Conservation (phyloP, 1,140 invertebrate species). For the Neuroterus valhalla region DNA sequence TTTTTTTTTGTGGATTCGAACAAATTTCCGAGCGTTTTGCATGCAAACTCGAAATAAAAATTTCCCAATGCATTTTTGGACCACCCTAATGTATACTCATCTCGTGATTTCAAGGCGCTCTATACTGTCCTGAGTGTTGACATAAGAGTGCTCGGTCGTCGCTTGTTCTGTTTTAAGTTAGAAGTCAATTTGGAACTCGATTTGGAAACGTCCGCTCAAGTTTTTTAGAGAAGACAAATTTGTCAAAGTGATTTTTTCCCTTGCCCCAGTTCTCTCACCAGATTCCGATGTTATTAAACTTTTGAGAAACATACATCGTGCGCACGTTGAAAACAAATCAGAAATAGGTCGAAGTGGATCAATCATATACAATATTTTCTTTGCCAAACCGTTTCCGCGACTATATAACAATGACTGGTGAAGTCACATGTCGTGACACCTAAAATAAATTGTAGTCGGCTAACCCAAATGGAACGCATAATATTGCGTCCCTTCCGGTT, state of each 20-base stretch:
- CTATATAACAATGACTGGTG: neutral
- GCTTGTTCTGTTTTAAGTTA: too few relatives aligned
- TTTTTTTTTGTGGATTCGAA: too few relatives aligned
- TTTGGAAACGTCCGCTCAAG: too few relatives aligned
- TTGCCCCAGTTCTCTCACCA: neutral
- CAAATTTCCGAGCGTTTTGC: too few relatives aligned
- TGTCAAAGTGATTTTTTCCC: neutral
- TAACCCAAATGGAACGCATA: neutral
- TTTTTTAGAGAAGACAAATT: too few relatives aligned
- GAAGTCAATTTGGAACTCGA: too few relatives aligned
- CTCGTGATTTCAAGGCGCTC: too few relatives aligned
- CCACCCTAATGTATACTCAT: too few relatives aligned
- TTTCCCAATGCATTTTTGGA: too few relatives aligned
- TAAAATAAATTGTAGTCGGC: slow-evolving; percentile 8
- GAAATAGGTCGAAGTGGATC: neutral
- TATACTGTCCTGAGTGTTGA: too few relatives aligned
- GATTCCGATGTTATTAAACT: neutral
- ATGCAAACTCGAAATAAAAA: too few relatives aligned
- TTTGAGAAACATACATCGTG: neutral
- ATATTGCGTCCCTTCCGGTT: neutral
- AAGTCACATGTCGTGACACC: neutral
- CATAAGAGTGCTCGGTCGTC: too few relatives aligned
- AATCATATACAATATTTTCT: neutral
- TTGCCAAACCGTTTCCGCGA: slow-evolving; percentile 7
- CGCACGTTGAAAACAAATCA: neutral